Evolutionary conservation across 2,888 invertebrate genomes (phyloP).

Genomic region (Temnothorax rugatulus): DNA sequence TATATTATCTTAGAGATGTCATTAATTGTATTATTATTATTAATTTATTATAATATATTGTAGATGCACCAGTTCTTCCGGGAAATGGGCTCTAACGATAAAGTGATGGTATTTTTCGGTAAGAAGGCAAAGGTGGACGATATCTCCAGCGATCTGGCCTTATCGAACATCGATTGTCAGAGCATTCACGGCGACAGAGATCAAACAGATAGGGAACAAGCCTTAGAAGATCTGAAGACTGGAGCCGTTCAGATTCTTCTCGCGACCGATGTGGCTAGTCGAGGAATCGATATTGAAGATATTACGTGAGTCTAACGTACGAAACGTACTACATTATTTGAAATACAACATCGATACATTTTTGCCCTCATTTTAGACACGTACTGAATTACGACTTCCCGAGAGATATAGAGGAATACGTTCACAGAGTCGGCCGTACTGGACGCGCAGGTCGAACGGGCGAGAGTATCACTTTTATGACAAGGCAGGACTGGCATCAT

Average conservation of each 20-base stretch:
- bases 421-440: slow-evolving; percentile 98
- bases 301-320: slow-evolving; percentile 88
- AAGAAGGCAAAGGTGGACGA: slow-evolving; percentile 95
- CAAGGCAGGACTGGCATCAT: slow-evolving; percentile 93
- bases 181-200: slow-evolving; percentile 97
- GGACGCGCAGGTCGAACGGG: slow-evolving; percentile 96
- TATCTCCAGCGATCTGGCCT: slow-evolving; percentile 92
- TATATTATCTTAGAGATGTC: neutral
- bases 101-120: slow-evolving; percentile 96
- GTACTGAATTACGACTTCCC: slow-evolving; percentile 98
- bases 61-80: slow-evolving; percentile 90
- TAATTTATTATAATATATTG: slow-evolving; percentile 79
- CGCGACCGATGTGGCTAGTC: slow-evolving; percentile 98
- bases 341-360: neutral
- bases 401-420: slow-evolving; percentile 97
- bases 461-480: slow-evolving; percentile 93
- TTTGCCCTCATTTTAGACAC: slow-evolving; percentile 87
- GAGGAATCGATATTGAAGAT: slow-evolving; percentile 97
- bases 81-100: slow-evolving; percentile 92
- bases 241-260: slow-evolving; percentile 94
- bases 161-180: slow-evolving; percentile 91
- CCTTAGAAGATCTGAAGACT: slow-evolving; percentile 93
- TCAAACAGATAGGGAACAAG: slow-evolving; percentile 92
- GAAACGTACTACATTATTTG: neutral
- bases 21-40: neutral